Conservation (phyloP, 2,797 vertebrate species). For the Xenops minutus region DNA sequence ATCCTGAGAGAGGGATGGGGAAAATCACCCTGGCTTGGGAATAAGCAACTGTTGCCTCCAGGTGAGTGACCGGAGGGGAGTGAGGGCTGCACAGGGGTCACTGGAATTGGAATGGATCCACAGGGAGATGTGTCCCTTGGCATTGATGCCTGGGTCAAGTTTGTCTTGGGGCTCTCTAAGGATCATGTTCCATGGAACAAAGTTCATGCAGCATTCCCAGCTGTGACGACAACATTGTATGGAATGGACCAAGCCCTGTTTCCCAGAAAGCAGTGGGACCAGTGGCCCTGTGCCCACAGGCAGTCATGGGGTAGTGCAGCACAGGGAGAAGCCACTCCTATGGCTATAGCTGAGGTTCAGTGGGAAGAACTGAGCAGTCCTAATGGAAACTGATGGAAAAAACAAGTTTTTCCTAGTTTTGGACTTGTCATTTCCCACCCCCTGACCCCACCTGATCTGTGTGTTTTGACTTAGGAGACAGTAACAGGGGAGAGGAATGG, state of each 20-base stretch:
- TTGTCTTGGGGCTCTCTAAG: neutral
- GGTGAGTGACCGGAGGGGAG: neutral
- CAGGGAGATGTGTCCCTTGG: neutral
- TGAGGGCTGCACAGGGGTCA: neutral
- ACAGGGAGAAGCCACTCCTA: neutral
- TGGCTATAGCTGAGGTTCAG: neutral
- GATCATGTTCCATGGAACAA: fast-evolving
- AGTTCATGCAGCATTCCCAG: too few species aligned
- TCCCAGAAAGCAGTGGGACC: too few species aligned
- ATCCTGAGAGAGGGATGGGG: neutral
- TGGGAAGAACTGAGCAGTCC: neutral
- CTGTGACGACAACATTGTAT: too few species aligned
- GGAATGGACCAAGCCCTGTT: too few species aligned
- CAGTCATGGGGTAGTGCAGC: too few species aligned
- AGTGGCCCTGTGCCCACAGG: too few species aligned
- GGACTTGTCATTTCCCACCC: neutral
- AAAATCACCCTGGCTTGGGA: neutral
- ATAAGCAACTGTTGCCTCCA: neutral
- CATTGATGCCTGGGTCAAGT: too few species aligned
- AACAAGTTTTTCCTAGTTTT: neutral
- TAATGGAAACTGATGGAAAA: neutral
- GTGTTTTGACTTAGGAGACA: neutral
- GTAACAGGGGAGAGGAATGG: neutral
- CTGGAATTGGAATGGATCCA: fast-evolving
- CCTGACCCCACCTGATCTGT: too few species aligned